A percentile compares a stretch with the other conserved stretches of the same genome.
phyloP scores from a whole-genome alignment of 1,140 invertebrate species.

The Dryas iulia region DNA sequence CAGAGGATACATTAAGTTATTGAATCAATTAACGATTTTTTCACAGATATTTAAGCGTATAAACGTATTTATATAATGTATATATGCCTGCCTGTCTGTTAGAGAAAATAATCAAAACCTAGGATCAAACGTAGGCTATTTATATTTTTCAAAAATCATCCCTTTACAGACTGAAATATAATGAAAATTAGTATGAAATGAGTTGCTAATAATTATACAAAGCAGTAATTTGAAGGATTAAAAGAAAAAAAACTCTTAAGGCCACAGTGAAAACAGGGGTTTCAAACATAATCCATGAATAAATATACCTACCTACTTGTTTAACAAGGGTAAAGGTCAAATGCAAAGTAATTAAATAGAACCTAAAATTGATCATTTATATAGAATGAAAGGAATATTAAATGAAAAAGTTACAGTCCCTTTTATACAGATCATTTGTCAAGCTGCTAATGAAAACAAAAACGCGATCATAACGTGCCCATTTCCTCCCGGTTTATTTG shows the following conservation, averaged over 20 bases:
- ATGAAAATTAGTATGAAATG: too few species aligned
- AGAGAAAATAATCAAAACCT: too few species aligned
- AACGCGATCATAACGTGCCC: conserved; percentile 34
- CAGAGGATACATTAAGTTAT: conserved; percentile 56
- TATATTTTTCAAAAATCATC: too few species aligned
- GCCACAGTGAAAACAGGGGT: background rate
- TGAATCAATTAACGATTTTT: conserved; percentile 66
- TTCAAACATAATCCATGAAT: background rate
- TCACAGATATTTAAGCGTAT: conserved; percentile 26
- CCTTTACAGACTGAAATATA: too few species aligned
- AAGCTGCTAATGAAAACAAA: conserved; percentile 43
- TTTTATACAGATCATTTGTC: conserved; percentile 37
- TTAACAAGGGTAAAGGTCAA: background rate
- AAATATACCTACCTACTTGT: background rate
- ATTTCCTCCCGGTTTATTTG: conserved; percentile 49
- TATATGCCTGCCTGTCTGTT: too few species aligned
- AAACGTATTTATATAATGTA: too few species aligned
- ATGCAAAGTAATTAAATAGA: background rate
- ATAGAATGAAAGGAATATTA: conserved; percentile 14
- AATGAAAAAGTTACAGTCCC: conserved; percentile 13
- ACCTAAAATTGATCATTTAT: background rate
- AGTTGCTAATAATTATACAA: too few species aligned
- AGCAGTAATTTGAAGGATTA: too few species aligned
- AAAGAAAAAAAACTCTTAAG: background rate
- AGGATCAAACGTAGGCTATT: too few species aligned